These are phyloP conservation scores for Oryzaephilus surinamensis DNA, from an alignment of 1,140 invertebrate species.

Conservation along the genomic window DNA sequence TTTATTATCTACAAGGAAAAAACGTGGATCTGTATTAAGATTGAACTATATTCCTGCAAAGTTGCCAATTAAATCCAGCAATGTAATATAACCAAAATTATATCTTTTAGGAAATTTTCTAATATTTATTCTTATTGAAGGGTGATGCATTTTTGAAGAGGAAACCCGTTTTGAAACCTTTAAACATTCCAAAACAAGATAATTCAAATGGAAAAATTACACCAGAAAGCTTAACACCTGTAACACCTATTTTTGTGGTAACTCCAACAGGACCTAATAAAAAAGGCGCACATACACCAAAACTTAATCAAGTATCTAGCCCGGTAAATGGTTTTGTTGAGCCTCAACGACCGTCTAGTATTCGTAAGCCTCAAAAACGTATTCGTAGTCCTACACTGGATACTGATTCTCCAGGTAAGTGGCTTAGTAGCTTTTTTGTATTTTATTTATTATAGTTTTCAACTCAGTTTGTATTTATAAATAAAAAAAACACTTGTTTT, in stretches of 20 bases:
- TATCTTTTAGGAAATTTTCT: neutral
- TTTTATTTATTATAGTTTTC: neutral
- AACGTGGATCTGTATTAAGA: conserved; percentile 42
- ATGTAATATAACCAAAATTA: neutral
- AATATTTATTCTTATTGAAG: neutral
- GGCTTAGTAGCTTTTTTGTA: too few species aligned
- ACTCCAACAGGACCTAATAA: neutral
- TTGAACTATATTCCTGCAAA: conserved; percentile 19
- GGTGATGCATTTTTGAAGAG: neutral
- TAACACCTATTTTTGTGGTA: neutral
- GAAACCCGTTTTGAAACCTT: neutral
- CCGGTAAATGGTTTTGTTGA: conserved; percentile 26
- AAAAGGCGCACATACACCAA: neutral
- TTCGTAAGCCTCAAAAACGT: conserved; percentile 35
- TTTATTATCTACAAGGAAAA: conserved; percentile 55
- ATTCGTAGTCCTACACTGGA: conserved; percentile 36
- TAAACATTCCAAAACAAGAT: neutral
- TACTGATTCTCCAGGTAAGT: conserved; percentile 39
- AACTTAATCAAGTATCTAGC: too few species aligned
- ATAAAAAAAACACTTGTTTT: too few species aligned
- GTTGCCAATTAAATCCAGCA: neutral
- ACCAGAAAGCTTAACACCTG: too few species aligned
- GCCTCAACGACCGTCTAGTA: conserved; percentile 20
- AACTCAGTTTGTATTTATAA: too few species aligned
- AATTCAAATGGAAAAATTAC: too few species aligned